Evolutionary conservation across 2,113 vertebrate species (phyloP), one percentile per base, ranked within the genome.

Genomic region (Pao palembangensis): DNA sequence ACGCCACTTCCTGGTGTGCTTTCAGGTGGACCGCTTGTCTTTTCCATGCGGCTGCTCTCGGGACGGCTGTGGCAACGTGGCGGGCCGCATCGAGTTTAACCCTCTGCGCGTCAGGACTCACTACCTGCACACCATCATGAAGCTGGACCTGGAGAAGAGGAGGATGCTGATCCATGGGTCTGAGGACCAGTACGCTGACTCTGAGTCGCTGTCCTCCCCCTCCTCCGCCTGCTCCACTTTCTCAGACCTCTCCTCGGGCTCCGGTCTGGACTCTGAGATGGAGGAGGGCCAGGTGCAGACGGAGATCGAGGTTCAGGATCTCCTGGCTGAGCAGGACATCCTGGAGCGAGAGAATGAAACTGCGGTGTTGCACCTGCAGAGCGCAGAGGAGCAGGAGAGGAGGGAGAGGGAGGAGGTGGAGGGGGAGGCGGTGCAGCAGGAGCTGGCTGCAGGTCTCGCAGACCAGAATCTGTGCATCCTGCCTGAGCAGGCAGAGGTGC

Each of bases 81-180:
- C 93, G 0, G 97, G 97, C 0, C 91, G 97, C 8, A 94, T 98
- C 53, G 97, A 99, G 84, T 99, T 99, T 85, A 99, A 98, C 49
- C 96, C 97, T 0, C 92, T 98, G 16, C 94, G 97, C 0, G 97
- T 99, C 34, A 88, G 97, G 83, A 97, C 97, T 49, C 97, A 99
- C 87, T 99, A 95, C 89, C 93, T 99, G 63, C 97, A 98, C 91
- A 99, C 97, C 77, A 87, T 99, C 86, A 98, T 99, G 97, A 98
- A 97, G 88, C 92, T 99, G 85, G 94, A 97, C 86, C 88, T 95
- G 79, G 93, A 96, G 87, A 93, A 89, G 85, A 94, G 93, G 62
- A 89, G 89, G 7, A 79, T 93, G 73, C 87, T 87, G 34, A 75
- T 86, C 17, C 80, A 74, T 10, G 75, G 79, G 6, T 16, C 69